These are phyloP conservation scores for Andrena praecox DNA, from an alignment of 2,888 invertebrate species.

Conservation along the genomic window DNA sequence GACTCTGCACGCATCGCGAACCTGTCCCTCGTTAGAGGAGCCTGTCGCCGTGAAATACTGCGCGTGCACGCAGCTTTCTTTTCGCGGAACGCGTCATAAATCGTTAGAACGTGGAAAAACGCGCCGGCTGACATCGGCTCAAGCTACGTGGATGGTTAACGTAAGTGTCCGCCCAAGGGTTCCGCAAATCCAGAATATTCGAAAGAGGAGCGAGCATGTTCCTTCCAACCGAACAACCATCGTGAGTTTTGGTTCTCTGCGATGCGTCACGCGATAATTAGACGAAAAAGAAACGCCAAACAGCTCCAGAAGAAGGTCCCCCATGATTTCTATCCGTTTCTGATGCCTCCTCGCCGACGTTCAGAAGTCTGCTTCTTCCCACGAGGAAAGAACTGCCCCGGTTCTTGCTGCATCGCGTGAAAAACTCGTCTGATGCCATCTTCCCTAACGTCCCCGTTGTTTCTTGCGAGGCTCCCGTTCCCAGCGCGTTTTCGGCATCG, in stretches of 20 bases:
- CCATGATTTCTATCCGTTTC: not conserved
- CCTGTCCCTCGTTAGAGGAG: conserved; percentile 2
- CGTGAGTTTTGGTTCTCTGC: too few species aligned
- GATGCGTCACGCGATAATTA: too few species aligned
- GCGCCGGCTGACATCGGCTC: not conserved
- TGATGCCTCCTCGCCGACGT: conserved; percentile 2
- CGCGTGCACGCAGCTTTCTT: conserved; percentile 19
- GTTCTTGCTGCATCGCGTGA: conserved; percentile 68
- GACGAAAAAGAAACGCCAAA: too few species aligned
- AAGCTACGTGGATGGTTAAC: not conserved
- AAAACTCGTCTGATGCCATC: conserved; percentile 78
- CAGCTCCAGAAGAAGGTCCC: too few species aligned
- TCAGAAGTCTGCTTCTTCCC: conserved; percentile 72
- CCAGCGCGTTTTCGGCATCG: conserved; percentile 65
- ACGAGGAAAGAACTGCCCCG: conserved; percentile 71
- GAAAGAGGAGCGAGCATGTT: not conserved
- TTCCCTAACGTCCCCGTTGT: conserved; percentile 22
- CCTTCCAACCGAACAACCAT: too few species aligned
- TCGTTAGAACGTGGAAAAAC: conserved; percentile 18
- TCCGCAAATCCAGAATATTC: conserved; percentile 14
- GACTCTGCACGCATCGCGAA: conserved; percentile 1
- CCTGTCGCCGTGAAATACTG: conserved; percentile 7
- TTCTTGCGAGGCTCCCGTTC: conserved; percentile 54
- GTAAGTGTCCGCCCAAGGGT: not conserved
- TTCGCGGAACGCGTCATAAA: conserved; percentile 14